phyloP scores from a whole-genome alignment of 2,113 vertebrate genomes.

The Ceyx margarethae region DNA sequence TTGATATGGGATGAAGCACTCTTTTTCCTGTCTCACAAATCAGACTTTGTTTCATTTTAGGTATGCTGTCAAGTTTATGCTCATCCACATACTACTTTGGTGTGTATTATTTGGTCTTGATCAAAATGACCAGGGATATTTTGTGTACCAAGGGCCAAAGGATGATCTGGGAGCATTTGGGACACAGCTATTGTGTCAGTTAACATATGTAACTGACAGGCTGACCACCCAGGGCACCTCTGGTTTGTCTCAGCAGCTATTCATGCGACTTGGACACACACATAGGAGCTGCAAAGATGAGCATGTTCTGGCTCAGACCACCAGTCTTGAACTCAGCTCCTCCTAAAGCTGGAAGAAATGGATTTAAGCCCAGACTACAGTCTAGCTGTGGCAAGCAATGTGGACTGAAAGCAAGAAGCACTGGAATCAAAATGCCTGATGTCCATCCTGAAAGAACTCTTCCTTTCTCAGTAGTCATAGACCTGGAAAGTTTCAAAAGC shows the following conservation, averaged over 20 bases:
- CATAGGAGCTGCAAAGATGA: neutral
- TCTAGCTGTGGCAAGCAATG: neutral
- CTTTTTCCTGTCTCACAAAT: neutral
- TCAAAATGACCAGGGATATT: neutral
- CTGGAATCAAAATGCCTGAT: neutral
- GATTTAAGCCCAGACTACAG: neutral
- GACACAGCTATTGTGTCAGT: rapidly evolving
- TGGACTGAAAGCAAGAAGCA: rapidly evolving
- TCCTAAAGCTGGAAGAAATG: neutral
- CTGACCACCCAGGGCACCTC: neutral
- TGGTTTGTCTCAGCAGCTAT: neutral
- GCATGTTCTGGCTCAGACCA: neutral
- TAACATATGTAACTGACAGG: neutral
- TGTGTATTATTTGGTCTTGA: neutral
- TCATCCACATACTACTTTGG: neutral
- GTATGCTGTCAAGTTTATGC: neutral
- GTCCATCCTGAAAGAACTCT: neutral
- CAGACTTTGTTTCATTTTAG: neutral
- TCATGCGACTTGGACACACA: rapidly evolving
- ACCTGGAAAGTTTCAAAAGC: neutral
- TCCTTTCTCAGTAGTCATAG: neutral
- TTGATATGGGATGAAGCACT: neutral
- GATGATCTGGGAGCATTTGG: neutral
- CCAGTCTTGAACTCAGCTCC: neutral
- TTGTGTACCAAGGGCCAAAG: neutral